These are phyloP conservation scores for Ladona fulva DNA, from an alignment of 1,140 invertebrate genomes.

Conservation along the genomic window DNA sequence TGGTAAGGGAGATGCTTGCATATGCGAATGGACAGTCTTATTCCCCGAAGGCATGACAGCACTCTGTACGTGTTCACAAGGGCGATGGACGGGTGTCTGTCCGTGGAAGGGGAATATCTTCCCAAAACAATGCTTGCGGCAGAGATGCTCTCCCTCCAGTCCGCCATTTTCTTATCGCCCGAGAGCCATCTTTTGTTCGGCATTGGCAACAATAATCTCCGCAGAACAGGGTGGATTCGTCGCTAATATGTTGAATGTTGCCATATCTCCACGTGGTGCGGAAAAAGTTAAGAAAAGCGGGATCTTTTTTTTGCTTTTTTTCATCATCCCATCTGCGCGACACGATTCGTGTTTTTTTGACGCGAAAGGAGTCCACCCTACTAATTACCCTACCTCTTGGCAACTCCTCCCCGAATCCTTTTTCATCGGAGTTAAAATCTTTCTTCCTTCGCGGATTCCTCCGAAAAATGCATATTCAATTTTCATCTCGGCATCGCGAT, in stretches of 20 bases:
- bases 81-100: no score
- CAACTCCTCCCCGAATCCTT: not conserved
- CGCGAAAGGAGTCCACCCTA: not conserved
- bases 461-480: slow-evolving; percentile 7
- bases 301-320: not conserved
- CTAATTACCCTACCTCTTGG: not conserved
- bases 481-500: not conserved
- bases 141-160: not conserved
- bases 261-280: not conserved
- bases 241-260: not conserved
- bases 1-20: not conserved
- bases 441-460: not conserved
- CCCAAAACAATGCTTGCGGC: not conserved
- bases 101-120: not conserved
- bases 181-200: not conserved
- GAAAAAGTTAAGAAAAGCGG: not conserved
- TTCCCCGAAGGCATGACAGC: not conserved
- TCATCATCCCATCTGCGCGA: not conserved
- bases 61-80: not conserved
- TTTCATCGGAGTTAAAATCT: not conserved
- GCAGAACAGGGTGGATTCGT: not conserved
- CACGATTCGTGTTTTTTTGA: not conserved
- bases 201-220: not conserved
- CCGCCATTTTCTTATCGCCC: not conserved
- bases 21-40: not conserved